Evolutionary conservation across 2,797 vertebrate genomes (phyloP), one percentile per base, ranked within the genome.

Genomic region (Fistularia commersonii): DNA sequence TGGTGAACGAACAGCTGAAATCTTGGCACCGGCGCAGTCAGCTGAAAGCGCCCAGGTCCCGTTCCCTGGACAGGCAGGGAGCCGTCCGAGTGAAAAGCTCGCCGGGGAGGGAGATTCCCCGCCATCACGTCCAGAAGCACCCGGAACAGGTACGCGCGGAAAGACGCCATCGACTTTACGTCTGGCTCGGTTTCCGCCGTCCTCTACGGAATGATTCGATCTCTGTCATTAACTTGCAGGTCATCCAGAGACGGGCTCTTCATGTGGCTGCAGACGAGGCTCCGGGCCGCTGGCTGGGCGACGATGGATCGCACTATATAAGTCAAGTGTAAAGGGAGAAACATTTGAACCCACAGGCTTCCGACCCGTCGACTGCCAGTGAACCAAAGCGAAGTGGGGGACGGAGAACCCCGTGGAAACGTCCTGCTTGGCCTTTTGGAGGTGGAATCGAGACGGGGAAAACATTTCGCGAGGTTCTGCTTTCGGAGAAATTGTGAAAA

Each of bases 1-100:
- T 87, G 0, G 92, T 95, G 39, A 91, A 85, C 0, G 91, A 94
- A 14, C 92, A 95, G 60, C 90, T 95, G 8, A 91, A 85, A 63
- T 93, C 87, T 0, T 96, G 94, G 94, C 94, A 94, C n/a, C 79
- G 88, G 41, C 91, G 94, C 8, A 92, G 83, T 45, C 90, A 90
- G 45, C 58, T 90, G 43, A 90, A 82, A 33, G 57, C 72, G 1
- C 75, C 90, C 3, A 86, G 91, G 40, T 89, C 93, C 0, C 90
- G 77, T 11, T 95, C 94, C 2, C 88, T 95, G 8, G 94, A 96
- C 76, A 76, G 90, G 34, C 93, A 93, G 50, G 92, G 92, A 9
- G 87, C 90, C 0, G 78, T 93, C 60, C 79, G 88, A 12, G 35
- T 92, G 34, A 86, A 88, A 51, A 91, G 76, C 62, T 13, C 63